A percentile compares a stretch with the other conserved stretches of the same genome.
Evolutionary conservation across 2,113 vertebrate genomes (phyloP).

Genomic region (Callipepla squamata): DNA sequence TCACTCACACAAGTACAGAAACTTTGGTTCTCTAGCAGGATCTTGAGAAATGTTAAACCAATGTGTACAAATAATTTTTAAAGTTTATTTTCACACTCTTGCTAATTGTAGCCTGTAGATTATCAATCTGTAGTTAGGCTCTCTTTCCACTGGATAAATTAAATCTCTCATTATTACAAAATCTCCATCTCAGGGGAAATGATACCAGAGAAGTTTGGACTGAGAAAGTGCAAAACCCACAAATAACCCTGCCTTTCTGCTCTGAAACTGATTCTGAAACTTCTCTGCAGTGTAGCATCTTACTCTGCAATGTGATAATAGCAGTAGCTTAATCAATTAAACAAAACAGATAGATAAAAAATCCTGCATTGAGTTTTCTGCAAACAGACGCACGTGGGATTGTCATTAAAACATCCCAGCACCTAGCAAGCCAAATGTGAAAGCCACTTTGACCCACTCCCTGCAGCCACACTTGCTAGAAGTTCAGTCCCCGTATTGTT

Average conservation of each 20-base stretch:
- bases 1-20: not conserved
- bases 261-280: not conserved
- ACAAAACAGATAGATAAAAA: not conserved
- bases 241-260: not conserved
- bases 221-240: not conserved
- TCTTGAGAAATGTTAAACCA: not conserved
- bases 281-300: not conserved
- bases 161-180: not conserved
- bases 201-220: not conserved
- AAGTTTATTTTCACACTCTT: not conserved
- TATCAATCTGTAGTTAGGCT: not conserved
- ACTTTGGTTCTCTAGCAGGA: not conserved
- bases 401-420: not conserved
- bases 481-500: not conserved
- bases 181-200: not conserved
- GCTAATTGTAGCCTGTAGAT: not conserved
- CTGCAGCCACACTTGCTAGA: not conserved
- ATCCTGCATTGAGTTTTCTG: not conserved
- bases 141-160: not conserved
- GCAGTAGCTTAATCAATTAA: not conserved
- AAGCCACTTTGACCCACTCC: not conserved
- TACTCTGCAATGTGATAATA: not conserved
- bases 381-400: not conserved
- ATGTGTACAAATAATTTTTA: not conserved
- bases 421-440: not conserved